phyloP scores from a whole-genome alignment of 2,888 invertebrate genomes.

The Abscondita cerata region DNA sequence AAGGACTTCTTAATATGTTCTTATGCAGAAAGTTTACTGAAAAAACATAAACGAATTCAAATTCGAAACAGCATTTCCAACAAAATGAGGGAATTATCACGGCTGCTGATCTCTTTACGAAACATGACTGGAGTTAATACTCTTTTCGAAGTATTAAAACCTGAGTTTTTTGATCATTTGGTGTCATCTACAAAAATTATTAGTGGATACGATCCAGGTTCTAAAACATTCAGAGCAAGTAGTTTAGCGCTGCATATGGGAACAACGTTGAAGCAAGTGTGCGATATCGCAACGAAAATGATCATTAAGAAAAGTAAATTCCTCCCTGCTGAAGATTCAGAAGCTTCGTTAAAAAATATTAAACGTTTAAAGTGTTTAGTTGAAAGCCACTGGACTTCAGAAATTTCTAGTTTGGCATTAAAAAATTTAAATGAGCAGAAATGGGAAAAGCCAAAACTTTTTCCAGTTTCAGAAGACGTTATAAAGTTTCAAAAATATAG shows the following conservation, averaged over 20 bases:
- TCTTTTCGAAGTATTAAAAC: conserved; percentile 23
- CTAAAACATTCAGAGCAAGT: conserved; percentile 30
- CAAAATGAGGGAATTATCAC: conserved; percentile 37
- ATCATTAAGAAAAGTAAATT: conserved; percentile 32
- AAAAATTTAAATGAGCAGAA: conserved; percentile 24
- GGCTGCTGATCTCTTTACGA: conserved; percentile 20
- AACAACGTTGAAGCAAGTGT: conserved; percentile 35
- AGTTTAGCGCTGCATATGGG: conserved; percentile 39
- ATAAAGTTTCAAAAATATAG: conserved; percentile 28
- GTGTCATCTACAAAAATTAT: conserved; percentile 32
- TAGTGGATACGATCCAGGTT: conserved; percentile 29
- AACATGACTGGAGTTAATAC: conserved; percentile 17
- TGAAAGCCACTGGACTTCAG: conserved; percentile 25
- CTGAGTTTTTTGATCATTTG: conserved; percentile 29
- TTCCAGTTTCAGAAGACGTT: conserved; percentile 27
- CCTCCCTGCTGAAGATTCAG: conserved; percentile 15
- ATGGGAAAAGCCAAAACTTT: conserved; percentile 27
- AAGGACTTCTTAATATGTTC: conserved; percentile 23
- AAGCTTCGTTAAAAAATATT: conserved; percentile 27
- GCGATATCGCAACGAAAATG: conserved; percentile 31
- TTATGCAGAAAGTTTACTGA: conserved; percentile 23
- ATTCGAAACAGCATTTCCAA: conserved; percentile 35
- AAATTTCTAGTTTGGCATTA: conserved; percentile 24
- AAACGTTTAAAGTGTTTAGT: conserved; percentile 14
- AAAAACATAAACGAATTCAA: conserved; percentile 31